Conservation (phyloP, 2,888 invertebrate genomes). For the Microplitis deprimator region DNA sequence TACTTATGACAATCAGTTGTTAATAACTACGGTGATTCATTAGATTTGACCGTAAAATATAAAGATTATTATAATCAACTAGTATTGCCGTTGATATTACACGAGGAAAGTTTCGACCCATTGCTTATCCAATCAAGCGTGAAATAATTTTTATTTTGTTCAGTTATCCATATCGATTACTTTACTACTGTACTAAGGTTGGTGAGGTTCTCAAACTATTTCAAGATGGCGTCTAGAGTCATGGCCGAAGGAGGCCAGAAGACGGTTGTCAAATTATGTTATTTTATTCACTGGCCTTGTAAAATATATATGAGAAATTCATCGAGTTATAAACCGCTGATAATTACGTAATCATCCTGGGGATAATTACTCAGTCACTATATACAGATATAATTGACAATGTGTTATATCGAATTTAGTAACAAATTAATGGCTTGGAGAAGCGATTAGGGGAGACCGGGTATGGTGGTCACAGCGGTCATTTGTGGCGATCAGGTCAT, state of each 20-base stretch:
- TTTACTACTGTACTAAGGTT: constrained; percentile 39
- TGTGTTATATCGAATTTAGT: too few relatives aligned
- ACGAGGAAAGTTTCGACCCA: constrained; percentile 9
- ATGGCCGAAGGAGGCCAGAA: constrained; percentile 54
- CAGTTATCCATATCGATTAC: constrained; percentile 59
- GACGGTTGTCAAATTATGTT: constrained; percentile 54
- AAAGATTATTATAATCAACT: not conserved
- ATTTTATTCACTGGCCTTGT: not conserved
- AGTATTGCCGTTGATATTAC: not conserved
- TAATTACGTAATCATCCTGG: constrained; percentile 28
- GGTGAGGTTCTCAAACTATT: constrained; percentile 52
- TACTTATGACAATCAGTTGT: not conserved
- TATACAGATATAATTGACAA: too few relatives aligned
- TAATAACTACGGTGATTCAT: not conserved
- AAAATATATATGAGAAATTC: constrained; percentile 15
- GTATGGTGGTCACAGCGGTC: too few relatives aligned
- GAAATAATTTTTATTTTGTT: constrained; percentile 51
- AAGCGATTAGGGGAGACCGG: too few relatives aligned
- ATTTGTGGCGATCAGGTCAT: too few relatives aligned
- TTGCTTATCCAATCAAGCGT: constrained; percentile 16
- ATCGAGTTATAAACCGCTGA: constrained; percentile 16
- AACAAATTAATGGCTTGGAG: too few relatives aligned
- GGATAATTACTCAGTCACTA: not conserved
- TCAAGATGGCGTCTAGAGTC: constrained; percentile 53
- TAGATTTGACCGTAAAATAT: not conserved